These are phyloP conservation scores for Drosophila koepferae DNA, from an alignment of 2,888 invertebrate genomes.

Conservation along the genomic window DNA sequence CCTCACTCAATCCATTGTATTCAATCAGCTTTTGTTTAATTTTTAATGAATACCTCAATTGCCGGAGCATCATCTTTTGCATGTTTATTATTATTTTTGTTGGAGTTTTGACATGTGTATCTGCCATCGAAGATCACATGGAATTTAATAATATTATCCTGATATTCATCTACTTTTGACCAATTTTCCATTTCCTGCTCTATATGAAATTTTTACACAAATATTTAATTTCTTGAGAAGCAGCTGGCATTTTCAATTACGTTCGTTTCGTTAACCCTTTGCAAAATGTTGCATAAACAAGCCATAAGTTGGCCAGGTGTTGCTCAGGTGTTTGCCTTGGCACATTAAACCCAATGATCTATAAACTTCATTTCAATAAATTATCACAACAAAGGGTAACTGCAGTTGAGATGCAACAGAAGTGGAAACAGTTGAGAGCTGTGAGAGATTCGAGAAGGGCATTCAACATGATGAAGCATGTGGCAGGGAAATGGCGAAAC, in stretches of 20 bases:
- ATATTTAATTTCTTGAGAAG: not conserved
- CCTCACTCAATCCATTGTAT: constrained; percentile 42
- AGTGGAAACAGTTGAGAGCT: not conserved
- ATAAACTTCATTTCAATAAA: constrained; percentile 74
- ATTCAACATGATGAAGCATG: constrained; percentile 19
- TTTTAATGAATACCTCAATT: constrained; percentile 68
- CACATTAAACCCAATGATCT: constrained; percentile 42
- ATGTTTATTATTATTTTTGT: constrained; percentile 55
- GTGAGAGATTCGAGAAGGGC: not conserved
- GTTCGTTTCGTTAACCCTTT: constrained; percentile 44
- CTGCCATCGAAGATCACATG: constrained; percentile 12
- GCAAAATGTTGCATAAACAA: constrained; percentile 47
- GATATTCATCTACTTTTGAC: not conserved
- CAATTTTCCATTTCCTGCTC: constrained; percentile 13
- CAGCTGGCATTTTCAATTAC: constrained; percentile 44
- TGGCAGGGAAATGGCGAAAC: constrained; percentile 6
- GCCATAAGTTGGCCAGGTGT: constrained; percentile 44
- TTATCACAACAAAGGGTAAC: constrained; percentile 56
- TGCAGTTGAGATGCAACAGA: constrained; percentile 26
- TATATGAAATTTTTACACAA: constrained; percentile 32
- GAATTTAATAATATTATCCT: not conserved
- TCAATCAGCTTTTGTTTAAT: constrained; percentile 47
- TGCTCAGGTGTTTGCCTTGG: constrained; percentile 47
- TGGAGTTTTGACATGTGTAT: constrained; percentile 66
- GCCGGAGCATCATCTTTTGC: constrained; percentile 30